A percentile compares a stretch with the other conserved stretches of the same genome.
These are phyloP conservation scores for Sinosuthora webbiana DNA, from an alignment of 2,113 vertebrate species.

Conservation along the genomic window DNA sequence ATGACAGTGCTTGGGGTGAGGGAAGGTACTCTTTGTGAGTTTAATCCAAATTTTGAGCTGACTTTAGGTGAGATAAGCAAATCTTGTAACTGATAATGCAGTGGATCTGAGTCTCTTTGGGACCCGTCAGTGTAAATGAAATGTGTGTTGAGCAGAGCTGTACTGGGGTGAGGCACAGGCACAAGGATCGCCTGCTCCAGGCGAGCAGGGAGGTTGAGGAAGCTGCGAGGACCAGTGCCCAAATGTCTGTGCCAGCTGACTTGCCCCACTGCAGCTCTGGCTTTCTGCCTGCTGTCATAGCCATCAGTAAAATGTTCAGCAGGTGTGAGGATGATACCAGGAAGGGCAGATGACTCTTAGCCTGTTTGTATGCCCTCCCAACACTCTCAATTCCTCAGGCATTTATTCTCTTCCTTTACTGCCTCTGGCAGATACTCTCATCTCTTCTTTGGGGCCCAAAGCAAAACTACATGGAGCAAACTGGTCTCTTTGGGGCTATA, in stretches of 20 bases:
- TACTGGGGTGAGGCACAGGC: rapidly evolving
- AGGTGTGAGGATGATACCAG: background rate
- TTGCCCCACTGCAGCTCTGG: background rate
- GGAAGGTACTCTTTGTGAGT: background rate
- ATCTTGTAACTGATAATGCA: background rate
- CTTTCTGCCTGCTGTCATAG: background rate
- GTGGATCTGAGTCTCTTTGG: background rate
- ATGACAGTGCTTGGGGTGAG: background rate
- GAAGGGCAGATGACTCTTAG: background rate
- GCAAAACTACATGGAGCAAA: background rate
- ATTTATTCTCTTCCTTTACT: background rate
- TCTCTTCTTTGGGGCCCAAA: background rate
- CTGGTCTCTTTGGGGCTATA: background rate
- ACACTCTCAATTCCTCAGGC: background rate
- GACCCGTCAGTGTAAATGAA: background rate
- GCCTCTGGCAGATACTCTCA: background rate
- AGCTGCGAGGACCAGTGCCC: rapidly evolving
- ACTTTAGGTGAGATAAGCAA: background rate
- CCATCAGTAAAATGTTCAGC: background rate
- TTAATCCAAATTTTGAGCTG: background rate
- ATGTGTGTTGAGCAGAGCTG: background rate
- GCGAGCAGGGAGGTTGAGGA: no score
- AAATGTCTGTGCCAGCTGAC: rapidly evolving
- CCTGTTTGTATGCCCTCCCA: background rate
- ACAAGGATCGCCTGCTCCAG: background rate